A percentile compares a stretch with the other conserved stretches of the same genome.
These are phyloP conservation scores for Helleia helle DNA, from an alignment of 2,888 invertebrate genomes.

Conservation along the genomic window DNA sequence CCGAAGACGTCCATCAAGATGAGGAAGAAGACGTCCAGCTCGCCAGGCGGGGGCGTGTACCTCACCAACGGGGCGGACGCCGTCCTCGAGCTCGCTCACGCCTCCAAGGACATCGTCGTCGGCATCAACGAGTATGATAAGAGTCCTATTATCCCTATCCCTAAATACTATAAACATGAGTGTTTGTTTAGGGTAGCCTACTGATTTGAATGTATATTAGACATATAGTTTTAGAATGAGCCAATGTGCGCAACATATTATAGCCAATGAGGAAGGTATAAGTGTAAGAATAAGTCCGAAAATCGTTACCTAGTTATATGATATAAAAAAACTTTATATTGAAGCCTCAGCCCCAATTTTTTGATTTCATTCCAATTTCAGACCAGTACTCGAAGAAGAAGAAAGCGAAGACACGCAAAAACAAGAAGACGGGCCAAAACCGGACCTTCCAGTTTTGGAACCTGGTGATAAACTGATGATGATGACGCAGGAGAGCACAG, in stretches of 20 bases:
- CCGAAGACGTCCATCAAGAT: constrained; percentile 48
- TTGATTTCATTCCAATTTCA: constrained; percentile 13
- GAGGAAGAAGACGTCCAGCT: constrained; percentile 75
- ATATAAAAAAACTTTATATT: too few relatives aligned
- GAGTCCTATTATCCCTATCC: not conserved
- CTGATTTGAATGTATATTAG: too few relatives aligned
- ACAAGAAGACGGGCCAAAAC: constrained; percentile 30
- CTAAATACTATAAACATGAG: not conserved
- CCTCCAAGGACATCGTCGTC: constrained; percentile 49
- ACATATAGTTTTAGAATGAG: too few relatives aligned
- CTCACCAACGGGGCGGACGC: constrained; percentile 44
- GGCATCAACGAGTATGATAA: constrained; percentile 47
- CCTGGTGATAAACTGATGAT: constrained; percentile 78
- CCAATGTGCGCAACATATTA: too few relatives aligned
- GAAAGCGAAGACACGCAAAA: not conserved
- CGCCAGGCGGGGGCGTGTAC: constrained; percentile 55
- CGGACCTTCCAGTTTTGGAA: constrained; percentile 68
- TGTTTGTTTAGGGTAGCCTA: too few relatives aligned
- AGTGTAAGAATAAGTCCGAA: too few relatives aligned
- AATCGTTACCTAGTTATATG: too few relatives aligned
- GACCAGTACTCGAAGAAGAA: constrained; percentile 22
- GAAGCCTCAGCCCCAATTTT: too few relatives aligned
- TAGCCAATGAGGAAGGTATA: too few relatives aligned
- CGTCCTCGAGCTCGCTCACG: constrained; percentile 45
- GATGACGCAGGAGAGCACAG: constrained; percentile 31